Percentiles rank a stretch among this genome's conserved stretches.
phyloP scores from a whole-genome alignment of 2,113 vertebrate species.

The Neotoma lepida region DNA sequence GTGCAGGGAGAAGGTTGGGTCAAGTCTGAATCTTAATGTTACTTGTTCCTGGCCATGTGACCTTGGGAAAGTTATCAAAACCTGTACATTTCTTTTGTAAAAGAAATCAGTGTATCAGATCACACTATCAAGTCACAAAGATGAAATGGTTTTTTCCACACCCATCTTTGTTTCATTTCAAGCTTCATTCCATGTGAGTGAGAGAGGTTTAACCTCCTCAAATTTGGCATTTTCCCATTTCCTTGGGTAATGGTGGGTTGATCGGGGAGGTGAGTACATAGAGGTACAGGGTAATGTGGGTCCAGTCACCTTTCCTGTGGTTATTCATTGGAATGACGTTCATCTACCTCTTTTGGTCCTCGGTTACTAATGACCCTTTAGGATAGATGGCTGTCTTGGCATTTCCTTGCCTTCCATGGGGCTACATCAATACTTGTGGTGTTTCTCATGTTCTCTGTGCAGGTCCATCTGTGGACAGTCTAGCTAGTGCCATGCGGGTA shows the following conservation, averaged over 20 bases:
- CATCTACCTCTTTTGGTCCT: not conserved
- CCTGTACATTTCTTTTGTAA: not conserved
- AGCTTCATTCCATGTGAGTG: not conserved
- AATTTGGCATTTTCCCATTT: not conserved
- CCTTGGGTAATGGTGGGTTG: not conserved
- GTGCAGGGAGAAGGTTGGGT: not conserved
- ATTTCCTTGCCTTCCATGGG: not conserved
- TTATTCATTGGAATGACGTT: not conserved
- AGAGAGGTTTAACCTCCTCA: not conserved
- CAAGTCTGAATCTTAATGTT: not conserved
- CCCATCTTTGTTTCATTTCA: not conserved
- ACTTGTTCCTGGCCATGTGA: not conserved
- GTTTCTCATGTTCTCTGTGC: not conserved
- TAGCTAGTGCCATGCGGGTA: not conserved
- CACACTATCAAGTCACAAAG: not conserved
- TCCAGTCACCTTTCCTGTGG: not conserved
- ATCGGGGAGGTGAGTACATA: not conserved
- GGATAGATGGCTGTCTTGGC: not conserved
- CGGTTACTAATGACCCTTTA: not conserved
- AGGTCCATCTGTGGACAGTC: not conserved
- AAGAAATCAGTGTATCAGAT: not conserved
- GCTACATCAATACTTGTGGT: not conserved
- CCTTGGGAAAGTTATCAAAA: not conserved
- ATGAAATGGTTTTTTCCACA: not conserved
- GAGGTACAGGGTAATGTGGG: not conserved